Conservation (phyloP, 2,113 vertebrate genomes). For the Natator depressus region DNA sequence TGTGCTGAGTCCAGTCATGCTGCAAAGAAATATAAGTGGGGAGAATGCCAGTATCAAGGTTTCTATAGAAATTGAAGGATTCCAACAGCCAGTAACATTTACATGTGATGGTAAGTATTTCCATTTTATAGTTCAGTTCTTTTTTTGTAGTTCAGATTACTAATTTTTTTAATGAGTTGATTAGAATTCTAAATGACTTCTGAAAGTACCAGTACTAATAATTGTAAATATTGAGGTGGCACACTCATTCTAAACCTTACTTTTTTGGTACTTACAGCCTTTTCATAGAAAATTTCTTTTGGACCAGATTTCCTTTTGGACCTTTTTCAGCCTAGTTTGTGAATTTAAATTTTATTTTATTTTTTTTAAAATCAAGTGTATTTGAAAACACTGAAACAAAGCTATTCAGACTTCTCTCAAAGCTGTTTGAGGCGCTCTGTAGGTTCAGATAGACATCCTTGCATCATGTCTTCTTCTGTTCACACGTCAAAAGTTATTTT, state of each 20-base stretch:
- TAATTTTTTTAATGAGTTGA: not conserved
- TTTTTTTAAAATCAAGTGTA: not conserved
- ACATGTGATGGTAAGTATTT: conserved; percentile 93
- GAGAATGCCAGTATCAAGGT: conserved; percentile 95
- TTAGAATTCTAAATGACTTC: not conserved
- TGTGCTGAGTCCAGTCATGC: conserved; percentile 90
- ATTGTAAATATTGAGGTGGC: not conserved
- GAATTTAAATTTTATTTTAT: not conserved
- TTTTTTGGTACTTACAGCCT: not conserved
- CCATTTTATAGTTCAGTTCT: not conserved
- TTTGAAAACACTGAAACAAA: not conserved
- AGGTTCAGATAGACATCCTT: not conserved
- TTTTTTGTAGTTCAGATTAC: not conserved
- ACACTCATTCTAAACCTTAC: not conserved
- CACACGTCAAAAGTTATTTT: not conserved
- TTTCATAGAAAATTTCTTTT: not conserved
- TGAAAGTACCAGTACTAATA: not conserved
- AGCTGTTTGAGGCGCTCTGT: not conserved
- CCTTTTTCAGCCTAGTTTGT: not conserved
- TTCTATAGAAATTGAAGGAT: conserved; percentile 96
- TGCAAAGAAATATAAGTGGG: conserved; percentile 84
- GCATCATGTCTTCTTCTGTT: not conserved
- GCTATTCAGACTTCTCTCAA: not conserved
- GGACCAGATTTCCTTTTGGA: too few species aligned
- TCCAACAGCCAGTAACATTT: conserved; percentile 95